Evolutionary conservation across 2,113 vertebrate genomes (phyloP), one percentile per base, ranked within the genome.

Genomic region (Casuarius casuarius): DNA sequence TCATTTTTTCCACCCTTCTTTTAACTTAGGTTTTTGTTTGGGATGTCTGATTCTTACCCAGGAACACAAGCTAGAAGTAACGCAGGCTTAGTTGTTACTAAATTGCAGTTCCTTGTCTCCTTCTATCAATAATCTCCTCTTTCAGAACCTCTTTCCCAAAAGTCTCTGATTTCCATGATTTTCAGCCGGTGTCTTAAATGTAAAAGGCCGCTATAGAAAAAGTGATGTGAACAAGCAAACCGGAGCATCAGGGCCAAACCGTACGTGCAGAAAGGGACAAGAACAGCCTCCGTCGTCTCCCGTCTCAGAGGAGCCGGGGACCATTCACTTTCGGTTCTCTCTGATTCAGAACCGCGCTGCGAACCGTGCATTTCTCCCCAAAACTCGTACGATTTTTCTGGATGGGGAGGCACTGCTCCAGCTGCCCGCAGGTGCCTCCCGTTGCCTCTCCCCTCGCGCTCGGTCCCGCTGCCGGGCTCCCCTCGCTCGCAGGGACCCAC

Each of bases 61-160:
- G 86, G 51, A 77, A 23, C 38, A 59, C 25, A 65, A 81, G 33
- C 51, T 86, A 54, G 56, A 83, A 89, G 18, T 84, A 67, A 89
- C 18, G 42, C 1, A 3, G 35, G 26, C 38, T 71, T 82, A 68
- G 23, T 28, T 84, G 42, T 61, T 74, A 19, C 23, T 92, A 77
- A 68, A 77, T 38, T 92, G 20, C 63, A 93, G 14, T 72, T 83
- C 42, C 33, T 76, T 59, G 7, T 77, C 90, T 91, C 44, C 29
- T 68, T 70, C 40, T 20, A 23, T 54, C 33, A 66, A 67, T 80
- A 31, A 62, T 70, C 40, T 72, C 29, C 29, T 40, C 31, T 73
- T 83, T 33, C 71, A 88, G 72, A 88, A 94, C 72, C 58, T 95
- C 44, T 92, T 91, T 79, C 46, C 59, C n/a, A 33, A 35, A 89